phyloP scores from a whole-genome alignment of 2,113 vertebrate genomes.

The Piaya cayana region DNA sequence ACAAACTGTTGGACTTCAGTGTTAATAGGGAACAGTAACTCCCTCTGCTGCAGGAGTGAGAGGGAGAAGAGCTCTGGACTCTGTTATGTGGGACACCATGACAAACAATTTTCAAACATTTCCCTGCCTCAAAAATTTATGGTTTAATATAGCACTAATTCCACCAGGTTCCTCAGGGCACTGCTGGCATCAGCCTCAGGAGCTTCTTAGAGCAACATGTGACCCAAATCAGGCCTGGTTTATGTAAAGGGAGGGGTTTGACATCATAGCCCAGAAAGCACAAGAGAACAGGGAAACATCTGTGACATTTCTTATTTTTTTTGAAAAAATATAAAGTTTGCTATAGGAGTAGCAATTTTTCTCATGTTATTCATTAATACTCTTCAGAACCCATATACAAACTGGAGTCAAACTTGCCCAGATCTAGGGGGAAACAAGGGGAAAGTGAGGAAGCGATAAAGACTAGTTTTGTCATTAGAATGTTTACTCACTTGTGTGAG shows the following conservation, averaged over 20 bases:
- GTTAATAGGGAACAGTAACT: background rate
- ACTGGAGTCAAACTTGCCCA: background rate
- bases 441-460: background rate
- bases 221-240: background rate
- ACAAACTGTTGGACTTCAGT: background rate
- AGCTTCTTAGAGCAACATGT: background rate
- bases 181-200: background rate
- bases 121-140: background rate
- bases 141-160: background rate
- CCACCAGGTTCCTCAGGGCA: too few species aligned
- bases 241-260: background rate
- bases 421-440: rapidly evolving
- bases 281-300: background rate
- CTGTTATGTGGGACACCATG: background rate
- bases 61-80: background rate
- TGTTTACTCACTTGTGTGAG: background rate
- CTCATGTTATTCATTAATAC: background rate
- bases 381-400: background rate
- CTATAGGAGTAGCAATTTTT: background rate
- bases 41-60: background rate
- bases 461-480: background rate
- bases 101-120: background rate
- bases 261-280: background rate
- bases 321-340: background rate
- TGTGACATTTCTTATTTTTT: background rate